Conservation (phyloP, 2,888 invertebrate species). For the Eumerus sabulonum region DNA sequence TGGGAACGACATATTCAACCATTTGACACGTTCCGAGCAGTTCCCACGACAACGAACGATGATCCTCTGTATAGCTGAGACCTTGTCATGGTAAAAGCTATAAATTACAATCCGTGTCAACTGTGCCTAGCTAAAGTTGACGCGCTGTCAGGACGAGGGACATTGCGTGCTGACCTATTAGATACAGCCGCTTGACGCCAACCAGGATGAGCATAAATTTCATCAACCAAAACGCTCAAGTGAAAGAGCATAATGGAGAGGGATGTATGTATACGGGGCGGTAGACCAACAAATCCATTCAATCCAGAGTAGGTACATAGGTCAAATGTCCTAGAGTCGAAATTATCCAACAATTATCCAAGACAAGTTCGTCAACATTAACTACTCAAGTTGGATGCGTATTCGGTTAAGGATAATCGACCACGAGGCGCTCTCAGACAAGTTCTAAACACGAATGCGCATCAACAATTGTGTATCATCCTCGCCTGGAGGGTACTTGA, state of each 20-base stretch:
- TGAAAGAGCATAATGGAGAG: too few relatives aligned
- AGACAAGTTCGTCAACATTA: slow-evolving; percentile 52
- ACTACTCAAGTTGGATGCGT: slow-evolving; percentile 3
- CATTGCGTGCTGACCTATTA: slow-evolving; percentile 23
- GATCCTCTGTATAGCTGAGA: slow-evolving; percentile 25
- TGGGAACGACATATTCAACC: slow-evolving; percentile 12
- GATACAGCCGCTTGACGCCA: slow-evolving; percentile 4
- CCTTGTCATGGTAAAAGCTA: slow-evolving; percentile 38
- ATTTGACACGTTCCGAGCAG: slow-evolving; percentile 54
- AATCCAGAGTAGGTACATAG: slow-evolving; percentile 1
- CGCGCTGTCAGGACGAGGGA: slow-evolving; percentile 10
- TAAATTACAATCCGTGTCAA: slow-evolving; percentile 58
- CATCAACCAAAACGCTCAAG: background rate
- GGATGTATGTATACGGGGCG: background rate
- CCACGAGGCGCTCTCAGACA: slow-evolving; percentile 9
- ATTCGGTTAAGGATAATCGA: slow-evolving; percentile 26
- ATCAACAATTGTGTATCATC: slow-evolving; percentile 49
- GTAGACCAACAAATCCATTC: slow-evolving; percentile 17
- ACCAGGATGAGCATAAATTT: slow-evolving; percentile 20
- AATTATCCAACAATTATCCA: slow-evolving; percentile 39
- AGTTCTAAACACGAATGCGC: slow-evolving; percentile 23
- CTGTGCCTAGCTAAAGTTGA: slow-evolving; percentile 47
- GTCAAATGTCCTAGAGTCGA: slow-evolving; percentile 21
- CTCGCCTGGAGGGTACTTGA: slow-evolving; percentile 11
- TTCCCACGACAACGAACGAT: slow-evolving; percentile 5